phyloP scores from a whole-genome alignment of 2,888 invertebrate species.

The Athripsodes cinereus region DNA sequence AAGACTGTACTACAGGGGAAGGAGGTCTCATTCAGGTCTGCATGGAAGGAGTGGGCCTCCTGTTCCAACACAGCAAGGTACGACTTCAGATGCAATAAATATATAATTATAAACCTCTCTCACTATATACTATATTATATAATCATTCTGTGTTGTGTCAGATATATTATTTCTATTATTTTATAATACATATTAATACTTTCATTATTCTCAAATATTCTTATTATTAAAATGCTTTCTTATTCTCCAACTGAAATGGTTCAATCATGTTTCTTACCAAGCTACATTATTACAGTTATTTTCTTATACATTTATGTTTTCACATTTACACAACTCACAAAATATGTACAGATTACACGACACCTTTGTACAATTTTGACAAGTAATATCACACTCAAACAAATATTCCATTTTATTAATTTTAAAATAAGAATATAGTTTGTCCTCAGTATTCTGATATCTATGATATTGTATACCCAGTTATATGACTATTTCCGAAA shows the following conservation, averaged over 20 bases:
- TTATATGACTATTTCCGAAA: too few species aligned
- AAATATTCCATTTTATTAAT: too few species aligned
- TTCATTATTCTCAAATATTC: neutral
- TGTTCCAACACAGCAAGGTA: conserved; percentile 99
- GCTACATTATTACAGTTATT: too few species aligned
- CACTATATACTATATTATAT: neutral
- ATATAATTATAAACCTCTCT: neutral
- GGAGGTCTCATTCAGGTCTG: conserved; percentile 97
- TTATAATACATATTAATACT: neutral
- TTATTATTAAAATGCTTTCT: neutral
- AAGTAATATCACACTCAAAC: too few species aligned
- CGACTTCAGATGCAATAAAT: conserved; percentile 20
- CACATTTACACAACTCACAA: too few species aligned
- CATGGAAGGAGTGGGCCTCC: conserved; percentile 98
- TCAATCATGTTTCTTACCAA: neutral
- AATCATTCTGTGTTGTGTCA: too few species aligned
- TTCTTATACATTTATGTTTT: too few species aligned
- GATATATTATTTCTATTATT: neutral
- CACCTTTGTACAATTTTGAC: too few species aligned
- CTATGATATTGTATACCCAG: too few species aligned
- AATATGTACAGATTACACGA: too few species aligned
- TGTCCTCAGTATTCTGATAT: too few species aligned
- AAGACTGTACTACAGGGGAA: conserved; percentile 94
- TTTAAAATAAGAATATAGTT: too few species aligned
- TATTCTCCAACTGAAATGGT: neutral